Conservation (phyloP, 1,140 invertebrate genomes). For the Steinernema khuongi region DNA sequence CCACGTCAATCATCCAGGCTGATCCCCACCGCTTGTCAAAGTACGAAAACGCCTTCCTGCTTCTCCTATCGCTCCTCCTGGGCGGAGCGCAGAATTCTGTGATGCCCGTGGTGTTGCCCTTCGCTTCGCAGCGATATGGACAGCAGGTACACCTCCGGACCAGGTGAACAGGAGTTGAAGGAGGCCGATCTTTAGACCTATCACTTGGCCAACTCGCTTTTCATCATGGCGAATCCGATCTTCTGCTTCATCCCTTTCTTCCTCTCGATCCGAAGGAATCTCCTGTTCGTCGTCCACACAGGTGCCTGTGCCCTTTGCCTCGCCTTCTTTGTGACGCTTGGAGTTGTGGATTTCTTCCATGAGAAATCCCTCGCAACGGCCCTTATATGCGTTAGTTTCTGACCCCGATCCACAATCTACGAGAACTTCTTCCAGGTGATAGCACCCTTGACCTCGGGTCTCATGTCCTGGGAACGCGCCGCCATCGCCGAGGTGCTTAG, state of each 20-base stretch:
- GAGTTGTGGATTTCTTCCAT: not conserved
- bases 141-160: not conserved
- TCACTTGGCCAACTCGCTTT: constrained; percentile 16
- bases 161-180: not conserved
- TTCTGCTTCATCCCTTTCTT: constrained; percentile 18
- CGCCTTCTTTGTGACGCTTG: not conserved
- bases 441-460: not conserved
- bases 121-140: not conserved
- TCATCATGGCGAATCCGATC: constrained; percentile 18
- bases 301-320: not conserved
- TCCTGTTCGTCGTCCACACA: constrained; percentile 1
- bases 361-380: not conserved
- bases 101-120: constrained; percentile 1
- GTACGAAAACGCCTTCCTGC: not conserved
- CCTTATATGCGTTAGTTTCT: constrained; percentile 11
- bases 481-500: constrained; percentile 8
- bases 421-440: not conserved
- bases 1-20: not conserved
- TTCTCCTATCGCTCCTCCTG: not conserved
- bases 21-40: not conserved
- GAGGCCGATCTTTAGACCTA: constrained; percentile 5
- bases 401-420: not conserved
- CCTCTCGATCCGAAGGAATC: not conserved
- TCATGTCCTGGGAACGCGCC: constrained; percentile 8
- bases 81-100: constrained; percentile 10